Base-by-base conservation (phyloP, 2,113 vertebrate genomes). In the Dipodomys ordii region DNA sequence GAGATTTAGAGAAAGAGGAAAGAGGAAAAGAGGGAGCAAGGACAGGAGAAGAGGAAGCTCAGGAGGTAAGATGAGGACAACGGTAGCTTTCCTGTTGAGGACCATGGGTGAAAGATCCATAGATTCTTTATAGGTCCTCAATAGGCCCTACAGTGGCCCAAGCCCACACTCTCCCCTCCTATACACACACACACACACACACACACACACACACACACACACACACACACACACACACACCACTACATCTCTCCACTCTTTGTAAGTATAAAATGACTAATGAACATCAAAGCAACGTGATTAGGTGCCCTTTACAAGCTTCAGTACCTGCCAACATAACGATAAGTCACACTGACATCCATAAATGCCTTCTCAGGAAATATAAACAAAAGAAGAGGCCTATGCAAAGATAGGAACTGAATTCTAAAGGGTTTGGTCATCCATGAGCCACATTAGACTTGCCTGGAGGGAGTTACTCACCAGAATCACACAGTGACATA, bases 281-380 rank as follows among this genome's bases (percentile, higher is more conserved):
- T 93, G 87, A 85, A 18, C 67, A 82, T 35, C 78, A 96, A 86
- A 88, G 69, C 90, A 65, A 95, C 86, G 94, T 60, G 87, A 97
- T 94, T 94, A 96, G 96, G 87, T 97, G 96, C 92, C 96, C 96
- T 97, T 96, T 96, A 80, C 92, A 94, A 96, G 95, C 96, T 86
- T 94, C 97, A 67, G 82, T 83, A 25, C 87, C 94, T 76, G 35
- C 82, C 53, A 62, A 71, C 35, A 90, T 72, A 81, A 83, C 92
- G 18, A 93, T 96, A 95, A 92, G 96, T 95, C 96, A 95, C 62
- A 32, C 85, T 88, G 92, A 90, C 87, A 94, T 83, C 53, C 90
- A 85, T 88, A 95, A 96, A 90, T 80, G 86, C 79, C 91, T 94
- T 83, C 88, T 91, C 13, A 0, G 69, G 76, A 94, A 89, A 79